A percentile compares a stretch with the other conserved stretches of the same genome.
Conservation (phyloP, 1,140 invertebrate genomes). For the Vanessa tameamea region DNA sequence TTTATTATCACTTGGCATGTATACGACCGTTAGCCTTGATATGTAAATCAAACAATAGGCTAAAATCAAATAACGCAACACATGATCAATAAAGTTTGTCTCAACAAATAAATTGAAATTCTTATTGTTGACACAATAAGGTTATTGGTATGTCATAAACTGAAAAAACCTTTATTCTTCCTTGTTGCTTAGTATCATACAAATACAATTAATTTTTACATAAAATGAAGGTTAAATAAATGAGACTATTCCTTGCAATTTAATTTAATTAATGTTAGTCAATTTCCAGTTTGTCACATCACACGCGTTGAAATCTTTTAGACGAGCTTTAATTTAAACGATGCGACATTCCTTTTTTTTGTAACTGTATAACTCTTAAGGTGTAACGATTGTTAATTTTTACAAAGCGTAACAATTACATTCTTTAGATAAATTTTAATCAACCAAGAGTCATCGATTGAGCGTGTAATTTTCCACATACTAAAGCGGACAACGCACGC, state of each 20-base stretch:
- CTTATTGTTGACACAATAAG: constrained; percentile 47
- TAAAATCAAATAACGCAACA: constrained; percentile 72
- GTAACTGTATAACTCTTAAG: too few relatives aligned
- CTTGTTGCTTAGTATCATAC: background rate
- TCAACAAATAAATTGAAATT: constrained; percentile 65
- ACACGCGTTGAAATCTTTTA: constrained; percentile 36
- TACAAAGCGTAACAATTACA: background rate
- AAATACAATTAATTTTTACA: too few relatives aligned
- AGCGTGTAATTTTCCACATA: constrained; percentile 11
- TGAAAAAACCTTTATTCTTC: constrained; percentile 1
- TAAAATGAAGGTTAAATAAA: too few relatives aligned
- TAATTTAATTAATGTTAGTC: too few relatives aligned
- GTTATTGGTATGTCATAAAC: constrained; percentile 29
- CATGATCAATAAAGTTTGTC: constrained; percentile 70
- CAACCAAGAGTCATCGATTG: background rate
- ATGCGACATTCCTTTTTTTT: too few relatives aligned
- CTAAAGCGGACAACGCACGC: background rate
- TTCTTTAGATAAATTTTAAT: background rate
- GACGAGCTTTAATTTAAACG: background rate
- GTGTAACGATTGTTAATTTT: too few relatives aligned
- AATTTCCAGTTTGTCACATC: background rate
- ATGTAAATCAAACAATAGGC: constrained; percentile 79
- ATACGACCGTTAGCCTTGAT: constrained; percentile 78
- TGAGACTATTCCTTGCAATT: too few relatives aligned
- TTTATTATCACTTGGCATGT: constrained; percentile 79